Evolutionary conservation across 2,888 invertebrate species (phyloP).

Genomic region (Imbricaverruca yamaguchii): DNA sequence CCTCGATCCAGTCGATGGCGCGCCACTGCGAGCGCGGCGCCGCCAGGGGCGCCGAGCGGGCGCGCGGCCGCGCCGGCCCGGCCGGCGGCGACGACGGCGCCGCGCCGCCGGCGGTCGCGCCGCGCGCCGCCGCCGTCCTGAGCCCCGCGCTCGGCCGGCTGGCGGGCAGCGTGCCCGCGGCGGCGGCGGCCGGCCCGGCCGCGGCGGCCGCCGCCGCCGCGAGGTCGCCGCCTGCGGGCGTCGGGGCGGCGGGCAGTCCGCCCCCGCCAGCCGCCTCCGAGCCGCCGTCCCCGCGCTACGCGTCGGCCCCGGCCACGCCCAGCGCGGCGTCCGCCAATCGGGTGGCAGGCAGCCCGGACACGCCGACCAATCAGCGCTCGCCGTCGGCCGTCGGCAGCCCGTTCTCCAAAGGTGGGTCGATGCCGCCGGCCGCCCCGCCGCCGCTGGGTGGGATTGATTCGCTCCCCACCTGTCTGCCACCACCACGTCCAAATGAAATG

Average conservation of each 20-base stretch:
- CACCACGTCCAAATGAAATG: not conserved
- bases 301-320: constrained; percentile 8
- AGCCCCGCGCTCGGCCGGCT: not conserved
- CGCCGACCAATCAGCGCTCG: constrained; percentile 10
- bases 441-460: not conserved
- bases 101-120: not conserved
- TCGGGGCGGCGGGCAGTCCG: not conserved
- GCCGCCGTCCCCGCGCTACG: not conserved
- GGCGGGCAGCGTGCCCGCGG: not conserved
- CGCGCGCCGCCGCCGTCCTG: not conserved
- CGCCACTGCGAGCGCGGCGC: not conserved
- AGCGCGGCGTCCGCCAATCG: not conserved
- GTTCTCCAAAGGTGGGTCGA: constrained; percentile 15
- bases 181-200: not conserved
- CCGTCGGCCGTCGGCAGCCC: not conserved
- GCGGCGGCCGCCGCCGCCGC: not conserved
- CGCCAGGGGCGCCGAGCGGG: not conserved
- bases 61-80: not conserved
- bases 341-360: not conserved
- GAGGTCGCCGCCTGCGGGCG: not conserved
- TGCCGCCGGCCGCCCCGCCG: not conserved
- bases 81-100: not conserved
- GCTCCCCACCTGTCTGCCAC: not conserved
- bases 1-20: constrained; percentile 41
- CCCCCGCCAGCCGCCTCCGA: constrained; percentile 10